Evolutionary conservation across 2,888 invertebrate genomes (phyloP).

Genomic region (Drosophila buzzatii): DNA sequence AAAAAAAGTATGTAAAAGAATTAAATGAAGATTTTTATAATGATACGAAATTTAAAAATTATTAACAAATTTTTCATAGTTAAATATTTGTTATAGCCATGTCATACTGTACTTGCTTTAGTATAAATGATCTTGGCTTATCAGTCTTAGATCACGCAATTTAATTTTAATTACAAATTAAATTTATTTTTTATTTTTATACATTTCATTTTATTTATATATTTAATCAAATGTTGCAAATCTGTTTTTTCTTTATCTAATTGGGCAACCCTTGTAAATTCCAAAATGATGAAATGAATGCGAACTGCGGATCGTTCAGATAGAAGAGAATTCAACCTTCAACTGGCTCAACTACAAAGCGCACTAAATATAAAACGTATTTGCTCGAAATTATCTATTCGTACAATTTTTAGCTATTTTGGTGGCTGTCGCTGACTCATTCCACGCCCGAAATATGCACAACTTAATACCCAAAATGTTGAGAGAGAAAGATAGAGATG

Average conservation of each 20-base stretch:
- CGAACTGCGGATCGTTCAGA: conserved; percentile 1
- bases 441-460: conserved; percentile 39
- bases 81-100: not conserved
- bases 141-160: not conserved
- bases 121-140: not conserved
- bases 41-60: too few species aligned
- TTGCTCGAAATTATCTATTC: conserved; percentile 54
- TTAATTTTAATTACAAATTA: not conserved
- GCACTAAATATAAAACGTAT: conserved; percentile 49
- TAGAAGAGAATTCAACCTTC: conserved; percentile 57
- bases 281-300: conserved; percentile 2
- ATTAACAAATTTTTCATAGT: too few species aligned
- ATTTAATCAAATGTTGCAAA: not conserved
- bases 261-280: conserved; percentile 13
- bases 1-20: not conserved
- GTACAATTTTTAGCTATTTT: conserved; percentile 60
- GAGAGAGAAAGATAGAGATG: conserved; percentile 22
- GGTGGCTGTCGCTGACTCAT: conserved; percentile 56
- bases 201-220: too few species aligned
- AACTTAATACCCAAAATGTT: conserved; percentile 52
- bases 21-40: not conserved
- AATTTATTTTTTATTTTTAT: not conserved
- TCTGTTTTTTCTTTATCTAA: not conserved
- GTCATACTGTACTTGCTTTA: not conserved
- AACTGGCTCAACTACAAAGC: conserved; percentile 46